These are phyloP conservation scores for Apis laboriosa DNA, from an alignment of 1,140 invertebrate species.

Conservation along the genomic window DNA sequence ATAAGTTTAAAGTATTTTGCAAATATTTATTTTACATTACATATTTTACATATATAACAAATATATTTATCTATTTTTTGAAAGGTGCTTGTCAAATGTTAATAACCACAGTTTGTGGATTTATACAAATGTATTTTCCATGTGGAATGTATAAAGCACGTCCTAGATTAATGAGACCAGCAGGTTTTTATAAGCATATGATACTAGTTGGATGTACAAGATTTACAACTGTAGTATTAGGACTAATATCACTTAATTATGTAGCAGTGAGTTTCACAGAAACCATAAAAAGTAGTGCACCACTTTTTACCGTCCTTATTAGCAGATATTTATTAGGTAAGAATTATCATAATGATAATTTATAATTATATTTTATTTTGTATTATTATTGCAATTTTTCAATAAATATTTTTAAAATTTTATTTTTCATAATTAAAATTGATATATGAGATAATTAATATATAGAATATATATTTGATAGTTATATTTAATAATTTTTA, in stretches of 20 bases:
- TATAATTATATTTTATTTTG: neutral
- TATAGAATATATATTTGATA: neutral
- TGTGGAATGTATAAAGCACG: conserved; percentile 87
- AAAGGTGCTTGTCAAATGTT: conserved; percentile 88
- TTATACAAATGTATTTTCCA: conserved; percentile 89
- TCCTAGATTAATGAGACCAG: conserved; percentile 84
- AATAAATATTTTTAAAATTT: neutral
- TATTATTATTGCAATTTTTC: neutral
- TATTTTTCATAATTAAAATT: too few species aligned
- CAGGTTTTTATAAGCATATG: conserved; percentile 90
- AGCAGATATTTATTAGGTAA: conserved; percentile 86
- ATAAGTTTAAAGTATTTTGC: neutral
- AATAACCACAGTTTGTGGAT: conserved; percentile 89
- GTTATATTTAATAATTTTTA: conserved; percentile 1
- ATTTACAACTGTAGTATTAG: conserved; percentile 89
- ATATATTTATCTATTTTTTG: conserved; percentile 14
- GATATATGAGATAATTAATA: neutral
- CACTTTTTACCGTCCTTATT: conserved; percentile 91
- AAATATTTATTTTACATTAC: neutral
- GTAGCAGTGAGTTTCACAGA: conserved; percentile 93
- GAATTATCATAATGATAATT: neutral
- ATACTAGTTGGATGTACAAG: conserved; percentile 88
- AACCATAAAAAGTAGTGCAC: conserved; percentile 93
- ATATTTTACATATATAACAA: too few species aligned
- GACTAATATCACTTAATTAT: conserved; percentile 90